Evolutionary conservation across 2,113 vertebrate genomes (phyloP).

Genomic region (Nerophis ophidion): DNA sequence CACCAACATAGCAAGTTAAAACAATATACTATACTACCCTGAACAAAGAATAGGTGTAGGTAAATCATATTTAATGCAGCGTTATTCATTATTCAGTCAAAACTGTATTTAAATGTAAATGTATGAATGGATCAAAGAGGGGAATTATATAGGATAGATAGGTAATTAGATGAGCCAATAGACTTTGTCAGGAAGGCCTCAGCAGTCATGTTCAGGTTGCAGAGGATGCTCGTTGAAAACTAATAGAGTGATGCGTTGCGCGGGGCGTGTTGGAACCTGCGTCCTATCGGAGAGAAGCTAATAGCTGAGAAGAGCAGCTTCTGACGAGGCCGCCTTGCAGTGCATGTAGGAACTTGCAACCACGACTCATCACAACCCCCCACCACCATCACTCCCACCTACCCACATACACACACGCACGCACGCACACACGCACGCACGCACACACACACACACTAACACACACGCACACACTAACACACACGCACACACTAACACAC

Average conservation of each 20-base stretch:
- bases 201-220: slow-evolving; percentile 25
- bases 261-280: slow-evolving; percentile 66
- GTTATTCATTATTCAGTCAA: too few species aligned
- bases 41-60: too few species aligned
- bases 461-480: slow-evolving; percentile 1
- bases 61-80: too few species aligned
- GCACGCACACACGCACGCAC: neutral
- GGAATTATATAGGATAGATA: neutral
- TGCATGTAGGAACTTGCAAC: slow-evolving; percentile 62
- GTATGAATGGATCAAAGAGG: too few species aligned
- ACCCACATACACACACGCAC: slow-evolving; percentile 14
- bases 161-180: neutral
- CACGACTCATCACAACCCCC: slow-evolving; percentile 30
- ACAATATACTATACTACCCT: too few species aligned
- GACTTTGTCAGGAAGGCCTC: slow-evolving; percentile 4
- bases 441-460: slow-evolving; percentile 10
- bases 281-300: slow-evolving; percentile 62
- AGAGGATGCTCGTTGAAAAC: slow-evolving; percentile 36
- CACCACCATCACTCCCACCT: neutral
- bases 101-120: too few species aligned
- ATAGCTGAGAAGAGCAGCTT: slow-evolving; percentile 69
- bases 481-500: slow-evolving; percentile 18
- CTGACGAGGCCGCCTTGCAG: slow-evolving; percentile 51
- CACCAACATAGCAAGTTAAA: too few species aligned
- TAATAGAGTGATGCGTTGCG: slow-evolving; percentile 51